Evolutionary conservation across 2,888 invertebrate species (phyloP).

Genomic region (Lottia gigantea): DNA sequence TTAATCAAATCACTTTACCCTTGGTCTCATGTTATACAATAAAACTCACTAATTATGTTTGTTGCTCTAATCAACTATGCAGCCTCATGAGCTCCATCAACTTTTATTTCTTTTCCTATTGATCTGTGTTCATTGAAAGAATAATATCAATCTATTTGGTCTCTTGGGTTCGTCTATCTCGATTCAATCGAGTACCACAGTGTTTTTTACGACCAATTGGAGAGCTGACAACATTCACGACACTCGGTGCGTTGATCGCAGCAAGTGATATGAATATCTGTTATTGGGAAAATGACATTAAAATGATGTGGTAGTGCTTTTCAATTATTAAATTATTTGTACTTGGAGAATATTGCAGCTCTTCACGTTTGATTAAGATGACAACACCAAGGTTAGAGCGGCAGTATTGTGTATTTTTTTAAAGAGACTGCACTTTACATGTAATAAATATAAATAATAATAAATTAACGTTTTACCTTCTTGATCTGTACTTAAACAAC

Average conservation of each 20-base stretch:
- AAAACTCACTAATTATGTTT: constrained; percentile 6
- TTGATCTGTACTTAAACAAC: too few relatives aligned
- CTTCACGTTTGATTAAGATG: too few relatives aligned
- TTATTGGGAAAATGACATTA: too few relatives aligned
- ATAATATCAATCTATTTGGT: constrained; percentile 7
- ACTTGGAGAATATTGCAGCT: too few relatives aligned
- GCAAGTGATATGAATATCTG: too few relatives aligned
- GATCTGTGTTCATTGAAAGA: constrained; percentile 5
- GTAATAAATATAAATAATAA: too few relatives aligned
- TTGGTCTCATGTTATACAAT: not conserved
- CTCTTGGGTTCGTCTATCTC: not conserved
- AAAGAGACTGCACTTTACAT: too few relatives aligned
- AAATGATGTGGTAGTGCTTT: too few relatives aligned
- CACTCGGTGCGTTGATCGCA: not conserved
- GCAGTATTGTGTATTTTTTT: too few relatives aligned
- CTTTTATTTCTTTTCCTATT: constrained; percentile 7
- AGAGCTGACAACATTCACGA: not conserved
- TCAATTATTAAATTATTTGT: too few relatives aligned
- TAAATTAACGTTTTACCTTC: too few relatives aligned
- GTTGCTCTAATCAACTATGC: constrained; percentile 5
- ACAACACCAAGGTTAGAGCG: too few relatives aligned
- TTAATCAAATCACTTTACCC: not conserved
- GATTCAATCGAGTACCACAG: not conserved
- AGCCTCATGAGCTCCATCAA: not conserved
- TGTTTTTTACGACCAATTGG: constrained; percentile 2